Percentiles rank a stretch among this genome's conserved stretches.
Evolutionary conservation across 1,140 invertebrate genomes (phyloP).

Genomic region (Melitaea cinxia): DNA sequence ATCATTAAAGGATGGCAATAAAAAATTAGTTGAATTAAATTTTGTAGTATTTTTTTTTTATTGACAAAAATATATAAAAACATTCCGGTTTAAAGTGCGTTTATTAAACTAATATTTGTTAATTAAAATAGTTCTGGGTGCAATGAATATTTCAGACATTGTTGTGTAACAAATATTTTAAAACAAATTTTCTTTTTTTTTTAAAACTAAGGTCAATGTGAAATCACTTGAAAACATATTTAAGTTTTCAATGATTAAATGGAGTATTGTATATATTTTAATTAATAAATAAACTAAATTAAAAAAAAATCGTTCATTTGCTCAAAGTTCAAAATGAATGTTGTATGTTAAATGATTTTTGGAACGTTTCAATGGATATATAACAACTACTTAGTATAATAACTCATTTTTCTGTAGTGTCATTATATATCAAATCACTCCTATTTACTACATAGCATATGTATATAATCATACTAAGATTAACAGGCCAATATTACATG

Average conservation of each 20-base stretch:
- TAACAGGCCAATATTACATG: no score
- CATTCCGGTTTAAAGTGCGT: not conserved
- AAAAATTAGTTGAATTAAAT: not conserved
- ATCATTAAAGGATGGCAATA: not conserved
- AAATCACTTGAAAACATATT: no score
- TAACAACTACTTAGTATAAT: no score
- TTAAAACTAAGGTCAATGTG: no score
- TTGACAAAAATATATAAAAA: not conserved
- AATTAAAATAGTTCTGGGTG: not conserved
- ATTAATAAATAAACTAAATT: not conserved
- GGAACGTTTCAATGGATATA: not conserved
- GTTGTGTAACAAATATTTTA: no score
- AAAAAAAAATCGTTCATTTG: not conserved
- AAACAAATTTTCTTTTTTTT: no score
- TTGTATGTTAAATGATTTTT: not conserved
- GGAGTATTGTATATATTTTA: not conserved
- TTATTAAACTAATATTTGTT: not conserved
- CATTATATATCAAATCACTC: no score
- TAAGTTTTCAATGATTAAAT: no score
- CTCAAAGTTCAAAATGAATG: constrained; percentile 1
- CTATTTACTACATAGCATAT: no score
- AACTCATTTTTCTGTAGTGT: no score
- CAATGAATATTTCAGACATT: no score
- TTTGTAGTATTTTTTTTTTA: not conserved
- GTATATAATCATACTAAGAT: no score